These are phyloP conservation scores for Arctocebus calabarensis DNA, from an alignment of 2,797 vertebrate genomes.

Conservation along the genomic window DNA sequence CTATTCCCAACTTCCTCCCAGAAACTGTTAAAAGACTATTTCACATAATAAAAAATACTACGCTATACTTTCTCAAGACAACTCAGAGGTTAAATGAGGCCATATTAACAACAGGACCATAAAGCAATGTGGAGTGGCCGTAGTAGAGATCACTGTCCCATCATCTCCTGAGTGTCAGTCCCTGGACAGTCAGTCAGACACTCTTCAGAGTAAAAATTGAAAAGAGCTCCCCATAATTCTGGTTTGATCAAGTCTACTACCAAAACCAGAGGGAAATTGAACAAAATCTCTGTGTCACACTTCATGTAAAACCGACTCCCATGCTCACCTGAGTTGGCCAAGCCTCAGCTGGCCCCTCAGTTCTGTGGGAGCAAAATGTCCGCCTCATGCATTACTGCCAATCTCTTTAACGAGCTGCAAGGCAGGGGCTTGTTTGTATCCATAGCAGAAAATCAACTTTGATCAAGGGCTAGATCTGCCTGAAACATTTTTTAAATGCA, in stretches of 20 bases:
- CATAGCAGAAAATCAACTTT: background rate
- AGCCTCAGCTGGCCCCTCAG: background rate
- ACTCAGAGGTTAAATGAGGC: background rate
- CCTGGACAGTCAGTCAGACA: background rate
- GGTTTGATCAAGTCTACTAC: background rate
- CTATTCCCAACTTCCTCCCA: background rate
- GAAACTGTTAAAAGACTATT: background rate
- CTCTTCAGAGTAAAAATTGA: slow-evolving; percentile 1
- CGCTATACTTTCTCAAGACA: background rate
- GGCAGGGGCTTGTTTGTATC: background rate
- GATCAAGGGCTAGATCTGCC: background rate
- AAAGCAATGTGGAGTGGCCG: background rate
- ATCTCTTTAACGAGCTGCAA: background rate
- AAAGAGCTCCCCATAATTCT: background rate
- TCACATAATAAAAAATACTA: background rate
- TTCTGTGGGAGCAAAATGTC: background rate
- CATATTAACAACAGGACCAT: background rate
- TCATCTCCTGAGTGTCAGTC: background rate
- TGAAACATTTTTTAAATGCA: background rate
- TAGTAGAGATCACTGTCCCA: background rate
- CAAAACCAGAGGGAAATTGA: background rate
- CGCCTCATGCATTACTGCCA: background rate
- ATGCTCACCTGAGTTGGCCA: background rate
- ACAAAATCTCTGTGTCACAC: background rate
- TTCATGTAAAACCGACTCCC: background rate